Base-by-base conservation (phyloP, 1,140 invertebrate species). In the Trichogramma pretiosum region DNA sequence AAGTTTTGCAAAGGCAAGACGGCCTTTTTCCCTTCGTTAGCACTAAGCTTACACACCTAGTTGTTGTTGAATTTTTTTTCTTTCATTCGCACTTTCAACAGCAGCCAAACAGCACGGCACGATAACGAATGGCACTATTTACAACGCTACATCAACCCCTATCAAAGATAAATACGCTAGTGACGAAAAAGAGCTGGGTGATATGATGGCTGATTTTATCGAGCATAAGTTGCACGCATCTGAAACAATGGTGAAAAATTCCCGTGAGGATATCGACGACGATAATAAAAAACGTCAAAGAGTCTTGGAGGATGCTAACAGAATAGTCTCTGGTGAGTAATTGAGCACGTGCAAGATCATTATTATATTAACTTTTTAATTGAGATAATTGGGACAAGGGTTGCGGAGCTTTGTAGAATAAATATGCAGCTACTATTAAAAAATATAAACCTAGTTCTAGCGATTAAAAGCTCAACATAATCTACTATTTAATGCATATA, bases 121-220 rank as follows among this genome's bases (percentile, higher is more conserved):
- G 53, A 70, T 72, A 59, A 70, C 67, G 58, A 70, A 70, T 58
- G 67, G 66, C 62, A 70, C 68, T 63, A 60, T 67, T 57, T 64
- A 67, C 63, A 72, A 69, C 59, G 68, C 67, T 58, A 70, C 69
- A 61, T 72, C 69, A 59, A 70, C 67, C 60, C 69, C 69, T 44
- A 65, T 71, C 60, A 72, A 72, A 69, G 62, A 70, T 55, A 71
- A 72, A 63, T 71, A 72, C 54, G 68, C 63, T 48, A 65, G 67
- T 47, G 67, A 72, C 18, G 70, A 72, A 53, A 71, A 71, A 70
- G 68, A 72, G 50, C 60, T 71, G 49, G 58, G 60, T 46, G 67
- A 72, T 46, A 62, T 67, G 58, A 71, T 72, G 68, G 59, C 62
- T 38, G 65, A 71, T 58, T 71, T 68, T 58, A 53, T 72, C 41